These are phyloP conservation scores for Phasianus colchicus DNA, from an alignment of 2,113 vertebrate species.

Conservation along the genomic window DNA sequence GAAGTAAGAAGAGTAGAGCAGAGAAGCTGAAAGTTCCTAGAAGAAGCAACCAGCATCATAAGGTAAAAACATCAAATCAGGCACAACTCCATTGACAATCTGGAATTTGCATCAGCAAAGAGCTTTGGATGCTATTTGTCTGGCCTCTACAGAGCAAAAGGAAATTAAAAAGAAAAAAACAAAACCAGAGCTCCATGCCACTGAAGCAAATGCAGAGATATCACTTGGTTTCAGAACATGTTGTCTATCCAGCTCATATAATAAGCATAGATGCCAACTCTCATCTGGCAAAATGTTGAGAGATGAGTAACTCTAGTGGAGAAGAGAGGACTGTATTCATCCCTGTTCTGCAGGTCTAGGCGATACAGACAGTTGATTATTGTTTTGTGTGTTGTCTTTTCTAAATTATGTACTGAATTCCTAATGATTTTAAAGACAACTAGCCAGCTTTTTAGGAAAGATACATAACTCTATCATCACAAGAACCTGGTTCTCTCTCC, in stretches of 20 bases:
- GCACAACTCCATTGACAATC: background rate
- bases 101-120: background rate
- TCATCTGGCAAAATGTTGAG: background rate
- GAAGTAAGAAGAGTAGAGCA: background rate
- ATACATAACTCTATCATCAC: background rate
- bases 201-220: rapidly evolving
- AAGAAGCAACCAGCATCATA: background rate
- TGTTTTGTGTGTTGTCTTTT: background rate
- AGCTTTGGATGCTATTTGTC: background rate
- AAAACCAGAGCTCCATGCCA: background rate
- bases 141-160: background rate
- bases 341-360: background rate
- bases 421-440: background rate
- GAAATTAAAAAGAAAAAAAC: too few species aligned
- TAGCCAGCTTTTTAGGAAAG: background rate
- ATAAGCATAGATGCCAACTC: rapidly evolving
- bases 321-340: rapidly evolving
- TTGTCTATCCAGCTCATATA: background rate
- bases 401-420: background rate
- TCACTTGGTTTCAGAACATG: rapidly evolving
- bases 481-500: background rate
- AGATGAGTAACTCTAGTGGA: background rate
- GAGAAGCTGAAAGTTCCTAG: constrained; percentile 33
- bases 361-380: background rate
- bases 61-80: constrained; percentile 41